phyloP scores from a whole-genome alignment of 2,888 invertebrate genomes.

The Ligdia adustata region DNA sequence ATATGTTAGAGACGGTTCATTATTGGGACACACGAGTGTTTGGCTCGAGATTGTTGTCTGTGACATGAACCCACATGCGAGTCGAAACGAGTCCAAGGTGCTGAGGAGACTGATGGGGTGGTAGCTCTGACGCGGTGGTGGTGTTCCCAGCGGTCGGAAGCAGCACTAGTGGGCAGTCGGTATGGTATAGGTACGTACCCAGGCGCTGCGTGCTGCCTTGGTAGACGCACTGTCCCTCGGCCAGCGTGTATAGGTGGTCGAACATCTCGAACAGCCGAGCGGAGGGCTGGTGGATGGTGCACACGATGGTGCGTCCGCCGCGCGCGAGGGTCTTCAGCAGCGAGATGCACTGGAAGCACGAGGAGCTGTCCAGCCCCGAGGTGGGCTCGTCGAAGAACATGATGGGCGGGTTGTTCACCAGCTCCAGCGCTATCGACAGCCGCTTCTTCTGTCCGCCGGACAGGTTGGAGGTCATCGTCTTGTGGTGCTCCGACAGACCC shows the following conservation, averaged over 20 bases:
- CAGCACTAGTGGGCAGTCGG: too few relatives aligned
- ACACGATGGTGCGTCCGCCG: conserved; percentile 96
- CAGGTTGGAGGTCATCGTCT: conserved; percentile 95
- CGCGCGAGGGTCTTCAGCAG: conserved; percentile 94
- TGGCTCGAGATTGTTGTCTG: too few relatives aligned
- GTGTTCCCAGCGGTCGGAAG: too few relatives aligned
- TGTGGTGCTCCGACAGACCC: conserved; percentile 92
- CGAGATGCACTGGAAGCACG: conserved; percentile 97
- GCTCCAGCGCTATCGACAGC: conserved; percentile 95
- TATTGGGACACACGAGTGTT: too few relatives aligned
- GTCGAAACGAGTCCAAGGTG: too few relatives aligned
- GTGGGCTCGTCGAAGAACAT: conserved; percentile 99
- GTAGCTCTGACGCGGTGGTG: too few relatives aligned
- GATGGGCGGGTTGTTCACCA: conserved; percentile 98
- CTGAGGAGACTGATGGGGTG: too few relatives aligned
- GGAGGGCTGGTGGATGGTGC: conserved; percentile 98
- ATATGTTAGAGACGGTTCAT: too few relatives aligned
- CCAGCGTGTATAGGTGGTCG: conserved; percentile 96
- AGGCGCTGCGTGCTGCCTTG: conserved; percentile 94
- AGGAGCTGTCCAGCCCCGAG: conserved; percentile 94
- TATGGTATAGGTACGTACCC: conserved; percentile 80
- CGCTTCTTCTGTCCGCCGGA: conserved; percentile 98
- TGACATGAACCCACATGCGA: too few relatives aligned
- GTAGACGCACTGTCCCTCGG: conserved; percentile 97
- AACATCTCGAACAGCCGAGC: conserved; percentile 98